Conservation (phyloP, 2,113 vertebrate species). For the Coracopsis vasa region DNA sequence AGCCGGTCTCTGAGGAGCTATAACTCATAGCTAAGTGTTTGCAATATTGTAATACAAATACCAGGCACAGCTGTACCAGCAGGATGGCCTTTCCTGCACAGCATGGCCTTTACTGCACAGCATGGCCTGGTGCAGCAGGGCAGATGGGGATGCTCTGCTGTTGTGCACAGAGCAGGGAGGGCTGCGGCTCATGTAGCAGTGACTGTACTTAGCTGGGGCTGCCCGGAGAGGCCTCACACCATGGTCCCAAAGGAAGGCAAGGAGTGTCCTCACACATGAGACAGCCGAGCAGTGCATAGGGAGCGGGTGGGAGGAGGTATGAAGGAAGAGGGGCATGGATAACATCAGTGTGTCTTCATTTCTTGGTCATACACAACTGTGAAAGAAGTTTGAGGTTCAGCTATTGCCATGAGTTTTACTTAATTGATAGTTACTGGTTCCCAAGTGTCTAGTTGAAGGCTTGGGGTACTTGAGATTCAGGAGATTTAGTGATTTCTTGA, state of each 20-base stretch:
- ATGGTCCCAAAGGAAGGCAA: rapidly evolving
- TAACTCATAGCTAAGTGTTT: neutral
- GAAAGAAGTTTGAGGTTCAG: neutral
- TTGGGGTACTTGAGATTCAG: neutral
- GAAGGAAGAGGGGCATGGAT: neutral
- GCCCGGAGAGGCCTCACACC: neutral
- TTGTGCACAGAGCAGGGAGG: neutral
- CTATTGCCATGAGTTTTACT: neutral
- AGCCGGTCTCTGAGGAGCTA: neutral
- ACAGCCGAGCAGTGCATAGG: rapidly evolving
- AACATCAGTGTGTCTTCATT: neutral
- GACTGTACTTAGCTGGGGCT: rapidly evolving
- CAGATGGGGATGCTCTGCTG: neutral
- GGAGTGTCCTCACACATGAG: neutral
- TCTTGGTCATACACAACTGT: neutral
- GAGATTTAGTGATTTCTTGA: neutral
- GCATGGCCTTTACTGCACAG: neutral
- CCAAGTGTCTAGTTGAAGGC: neutral
- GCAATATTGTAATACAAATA: neutral
- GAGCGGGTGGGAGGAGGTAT: neutral
- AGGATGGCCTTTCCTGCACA: neutral
- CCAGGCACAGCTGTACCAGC: neutral
- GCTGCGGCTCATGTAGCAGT: neutral
- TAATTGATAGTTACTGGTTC: neutral
- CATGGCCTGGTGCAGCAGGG: neutral